These are phyloP conservation scores for Saimiri boliviensis DNA, from an alignment of 2,113 vertebrate genomes.

Conservation along the genomic window DNA sequence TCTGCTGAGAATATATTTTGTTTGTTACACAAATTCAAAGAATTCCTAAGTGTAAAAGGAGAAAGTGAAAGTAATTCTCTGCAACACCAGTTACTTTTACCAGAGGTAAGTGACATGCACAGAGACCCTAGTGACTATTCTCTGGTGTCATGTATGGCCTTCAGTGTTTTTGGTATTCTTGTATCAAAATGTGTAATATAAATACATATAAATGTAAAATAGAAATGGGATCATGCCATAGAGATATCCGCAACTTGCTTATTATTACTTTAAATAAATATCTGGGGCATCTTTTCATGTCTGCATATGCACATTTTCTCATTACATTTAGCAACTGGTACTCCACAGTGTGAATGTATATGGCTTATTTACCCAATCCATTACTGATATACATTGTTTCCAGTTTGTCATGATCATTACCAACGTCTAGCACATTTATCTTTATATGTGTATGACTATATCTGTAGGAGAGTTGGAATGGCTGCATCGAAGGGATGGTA, in stretches of 20 bases:
- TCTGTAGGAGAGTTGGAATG: neutral
- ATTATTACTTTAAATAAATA: slow-evolving; percentile 21
- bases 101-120: neutral
- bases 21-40: neutral
- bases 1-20: too few relatives aligned
- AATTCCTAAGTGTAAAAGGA: neutral
- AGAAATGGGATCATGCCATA: neutral
- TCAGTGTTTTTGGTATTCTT: neutral
- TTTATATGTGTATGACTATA: neutral
- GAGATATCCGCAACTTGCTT: neutral
- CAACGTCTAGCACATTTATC: neutral
- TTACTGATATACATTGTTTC: neutral
- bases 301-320: neutral
- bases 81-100: neutral
- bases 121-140: neutral
- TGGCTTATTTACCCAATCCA: neutral
- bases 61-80: neutral
- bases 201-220: neutral
- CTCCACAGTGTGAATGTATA: neutral
- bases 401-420: neutral
- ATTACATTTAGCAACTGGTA: neutral
- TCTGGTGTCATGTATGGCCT: neutral
- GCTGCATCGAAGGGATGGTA: neutral
- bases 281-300: neutral
- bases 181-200: neutral